Evolutionary conservation across 2,113 vertebrate species (phyloP).

Genomic region (Haemorhous mexicanus): DNA sequence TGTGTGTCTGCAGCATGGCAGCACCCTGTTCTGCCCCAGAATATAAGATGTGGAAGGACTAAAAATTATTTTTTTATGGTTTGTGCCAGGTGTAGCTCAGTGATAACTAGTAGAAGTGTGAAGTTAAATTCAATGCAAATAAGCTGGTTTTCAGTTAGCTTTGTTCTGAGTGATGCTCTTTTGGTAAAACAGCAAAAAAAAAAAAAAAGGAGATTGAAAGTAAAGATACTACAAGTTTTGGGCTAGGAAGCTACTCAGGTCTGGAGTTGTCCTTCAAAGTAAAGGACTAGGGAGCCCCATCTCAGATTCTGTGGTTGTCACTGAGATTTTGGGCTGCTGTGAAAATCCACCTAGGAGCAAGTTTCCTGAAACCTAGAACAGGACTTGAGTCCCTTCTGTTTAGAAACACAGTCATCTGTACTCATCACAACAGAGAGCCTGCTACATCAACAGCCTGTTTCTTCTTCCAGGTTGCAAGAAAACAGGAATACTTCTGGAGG

Average conservation of each 20-base stretch:
- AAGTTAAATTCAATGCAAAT: background rate
- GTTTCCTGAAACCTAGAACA: background rate
- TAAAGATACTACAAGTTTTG: background rate
- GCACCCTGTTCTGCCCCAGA: background rate
- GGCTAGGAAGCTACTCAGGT: background rate
- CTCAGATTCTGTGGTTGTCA: background rate
- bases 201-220: background rate
- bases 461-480: background rate
- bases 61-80: background rate
- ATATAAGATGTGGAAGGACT: fast-evolving
- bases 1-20: background rate
- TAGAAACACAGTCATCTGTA: background rate
- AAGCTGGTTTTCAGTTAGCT: background rate
- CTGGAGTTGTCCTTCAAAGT: background rate
- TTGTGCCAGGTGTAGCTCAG: background rate
- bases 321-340: background rate
- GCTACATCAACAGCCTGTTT: background rate
- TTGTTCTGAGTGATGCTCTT: background rate
- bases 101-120: fast-evolving
- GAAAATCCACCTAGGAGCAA: background rate
- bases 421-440: background rate
- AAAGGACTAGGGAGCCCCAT: background rate
- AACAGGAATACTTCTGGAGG: background rate
- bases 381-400: background rate
- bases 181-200: background rate